Base-by-base conservation (phyloP, 2,113 vertebrate species). In the Corythoichthys haematopterus region DNA sequence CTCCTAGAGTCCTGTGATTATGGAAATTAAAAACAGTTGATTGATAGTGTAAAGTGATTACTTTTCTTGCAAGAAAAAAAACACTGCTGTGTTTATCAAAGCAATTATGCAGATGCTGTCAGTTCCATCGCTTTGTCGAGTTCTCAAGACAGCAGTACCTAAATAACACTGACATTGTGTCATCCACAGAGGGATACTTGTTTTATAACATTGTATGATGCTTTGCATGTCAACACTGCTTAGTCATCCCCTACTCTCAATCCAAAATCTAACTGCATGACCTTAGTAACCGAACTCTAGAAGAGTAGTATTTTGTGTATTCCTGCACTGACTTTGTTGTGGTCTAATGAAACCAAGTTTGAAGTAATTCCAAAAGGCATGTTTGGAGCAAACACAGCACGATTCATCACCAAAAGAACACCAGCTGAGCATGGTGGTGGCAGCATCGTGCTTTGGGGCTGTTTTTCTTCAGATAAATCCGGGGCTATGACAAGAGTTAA, bases 11-110 rank as follows among this genome's bases (percentile, higher is more conserved):
- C 63, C 35, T 66, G 36, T 65, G 68, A 64, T 74, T 37, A 61
- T 69, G 51, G 40, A 53, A 69, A 74, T 73, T 60, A 57, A 61
- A 71, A 72, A 58, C 38, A 35, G 53, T n/a, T 60, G 50, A 79
- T 74, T 63, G 68, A 66, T 76, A 63, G 20, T 63, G n/a, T 47
- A 6, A 63, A 66, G 58, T 50, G 3, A 33, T 67, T 45, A 4
- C 40, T 52, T 72, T 11, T 61, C 20, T 37, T 1, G 7, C 2
- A 16, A 59, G 46, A 46, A 64, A 64, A 48, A 50, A 62, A 70
- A 6, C 20, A 1, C 6, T 63, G 36, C 3, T 3, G 4, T 40
- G 46, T 52, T 76, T n/a, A 71, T 76, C 4, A 66, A 66, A 64
- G 20, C 48, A 65, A 40, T 51, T 45, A 38, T 35, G 28, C 58